Base-by-base conservation (phyloP, 2,888 invertebrate species). In the Polymixis flavicincta region DNA sequence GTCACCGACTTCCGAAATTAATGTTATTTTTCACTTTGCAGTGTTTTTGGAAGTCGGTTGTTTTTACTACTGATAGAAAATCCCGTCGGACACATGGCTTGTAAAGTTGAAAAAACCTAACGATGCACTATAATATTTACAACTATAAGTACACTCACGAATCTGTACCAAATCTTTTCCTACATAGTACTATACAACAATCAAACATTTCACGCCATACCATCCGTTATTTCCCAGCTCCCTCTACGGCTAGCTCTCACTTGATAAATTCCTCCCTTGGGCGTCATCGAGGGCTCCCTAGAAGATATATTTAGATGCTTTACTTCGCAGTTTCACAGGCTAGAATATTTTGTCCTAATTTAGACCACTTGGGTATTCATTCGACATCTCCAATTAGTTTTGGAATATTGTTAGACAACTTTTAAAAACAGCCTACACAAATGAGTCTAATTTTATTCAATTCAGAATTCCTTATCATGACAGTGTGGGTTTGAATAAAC, bases 231-330 rank as follows among this genome's bases (percentile, higher is more conserved):
- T 50, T 25, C 22, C 28, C 7, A 45, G 45, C 37, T 69, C 25
- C 28, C 55, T 60, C 37, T 32, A 70, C 48, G 61, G 67, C 61
- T 60, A 65, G 65, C 63, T 64, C 25, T 48, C 59, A 78, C 81
- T 86, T 85, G 85, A 85, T 81, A 76, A 74, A 85, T 85, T 2
- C 28, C 13, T 68, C 85, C 84, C 86, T 1, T 5, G 69, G 69
- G 85, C 19, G 74, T 86, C 77, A 76, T 86, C 45, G 50, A 25
- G 28, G 1, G 28, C 11, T 74, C 75, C 45, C 73, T 28, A 25
- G 66, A 63, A 66, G 71, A 60, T 69, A 59, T 64, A 79, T 57
- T 71, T 67, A 77, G 74, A 69, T 52, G 63, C 65, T 71, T 71
- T 52, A 78, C 73, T 68, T 59, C 14, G 22, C 32, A 28, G 1